Conservation (phyloP, 2,888 invertebrate genomes). For the Hypercompe scribonia region DNA sequence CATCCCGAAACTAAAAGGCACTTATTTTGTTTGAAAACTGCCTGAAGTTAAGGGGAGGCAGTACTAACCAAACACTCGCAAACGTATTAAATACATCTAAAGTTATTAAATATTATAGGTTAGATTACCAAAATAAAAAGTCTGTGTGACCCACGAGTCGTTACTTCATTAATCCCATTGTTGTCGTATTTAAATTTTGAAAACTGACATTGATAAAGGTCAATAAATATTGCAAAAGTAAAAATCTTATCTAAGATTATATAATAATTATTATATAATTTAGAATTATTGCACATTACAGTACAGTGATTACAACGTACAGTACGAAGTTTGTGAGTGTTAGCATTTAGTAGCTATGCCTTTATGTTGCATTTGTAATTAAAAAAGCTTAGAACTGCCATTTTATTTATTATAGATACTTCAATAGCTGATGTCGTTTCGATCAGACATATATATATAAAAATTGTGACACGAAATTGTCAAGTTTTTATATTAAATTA, state of each 20-base stretch:
- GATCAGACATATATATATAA: neutral
- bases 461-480: neutral
- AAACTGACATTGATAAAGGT: conserved; percentile 5
- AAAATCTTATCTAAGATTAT: neutral
- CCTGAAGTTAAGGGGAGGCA: neutral
- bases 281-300: neutral
- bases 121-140: neutral
- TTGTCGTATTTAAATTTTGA: neutral
- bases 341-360: conserved; percentile 18
- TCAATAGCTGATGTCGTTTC: neutral
- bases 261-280: neutral
- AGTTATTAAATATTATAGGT: neutral
- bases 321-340: conserved; percentile 42
- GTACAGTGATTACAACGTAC: neutral
- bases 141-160: neutral
- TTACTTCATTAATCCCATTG: neutral
- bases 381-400: conserved; percentile 4
- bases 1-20: neutral
- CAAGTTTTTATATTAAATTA: neutral
- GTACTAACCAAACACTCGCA: conserved; percentile 69
- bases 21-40: neutral
- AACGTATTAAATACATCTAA: conserved; percentile 31
- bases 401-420: neutral
- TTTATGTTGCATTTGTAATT: conserved; percentile 5
- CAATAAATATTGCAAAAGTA: neutral